Evolutionary conservation across 2,113 vertebrate genomes (phyloP).

Genomic region (Pachypanchax playfairii): DNA sequence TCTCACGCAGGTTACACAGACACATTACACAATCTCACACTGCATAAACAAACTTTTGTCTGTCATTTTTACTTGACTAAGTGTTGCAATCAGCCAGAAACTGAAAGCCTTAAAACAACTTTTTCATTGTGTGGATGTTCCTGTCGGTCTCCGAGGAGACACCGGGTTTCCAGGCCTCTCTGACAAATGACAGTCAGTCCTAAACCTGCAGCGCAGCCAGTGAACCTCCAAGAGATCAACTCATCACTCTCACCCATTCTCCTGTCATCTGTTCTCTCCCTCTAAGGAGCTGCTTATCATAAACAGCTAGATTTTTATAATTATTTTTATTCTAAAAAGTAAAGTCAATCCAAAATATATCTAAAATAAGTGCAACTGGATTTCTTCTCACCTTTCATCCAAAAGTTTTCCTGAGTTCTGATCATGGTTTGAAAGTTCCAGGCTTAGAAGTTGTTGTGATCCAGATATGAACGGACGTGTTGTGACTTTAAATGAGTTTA

Average conservation of each 20-base stretch:
- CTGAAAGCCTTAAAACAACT: slow-evolving; percentile 26
- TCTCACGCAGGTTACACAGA: slow-evolving; percentile 10
- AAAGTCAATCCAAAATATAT: too few relatives aligned
- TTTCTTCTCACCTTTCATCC: too few relatives aligned
- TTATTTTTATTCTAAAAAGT: too few relatives aligned
- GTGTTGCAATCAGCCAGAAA: slow-evolving; percentile 45
- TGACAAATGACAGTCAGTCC: slow-evolving; percentile 25
- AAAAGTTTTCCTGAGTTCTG: too few relatives aligned
- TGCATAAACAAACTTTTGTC: slow-evolving; percentile 43
- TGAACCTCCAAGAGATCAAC: background rate
- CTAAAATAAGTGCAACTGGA: too few relatives aligned
- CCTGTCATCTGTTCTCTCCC: background rate
- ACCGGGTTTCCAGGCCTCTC: slow-evolving; percentile 50
- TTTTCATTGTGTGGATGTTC: slow-evolving; percentile 28
- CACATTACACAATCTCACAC: slow-evolving; percentile 6
- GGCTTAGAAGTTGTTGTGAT: too few relatives aligned
- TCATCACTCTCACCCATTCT: slow-evolving; percentile 5
- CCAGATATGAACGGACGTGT: too few relatives aligned
- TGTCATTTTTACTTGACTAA: slow-evolving; percentile 36
- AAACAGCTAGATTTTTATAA: too few relatives aligned
- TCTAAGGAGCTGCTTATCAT: background rate
- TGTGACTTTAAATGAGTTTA: too few relatives aligned
- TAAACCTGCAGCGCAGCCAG: background rate
- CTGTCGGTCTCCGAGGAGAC: slow-evolving; percentile 9
- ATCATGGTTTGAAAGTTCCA: too few relatives aligned